Conservation (phyloP, 2,113 vertebrate species). For the Amblyopsis rosae region DNA sequence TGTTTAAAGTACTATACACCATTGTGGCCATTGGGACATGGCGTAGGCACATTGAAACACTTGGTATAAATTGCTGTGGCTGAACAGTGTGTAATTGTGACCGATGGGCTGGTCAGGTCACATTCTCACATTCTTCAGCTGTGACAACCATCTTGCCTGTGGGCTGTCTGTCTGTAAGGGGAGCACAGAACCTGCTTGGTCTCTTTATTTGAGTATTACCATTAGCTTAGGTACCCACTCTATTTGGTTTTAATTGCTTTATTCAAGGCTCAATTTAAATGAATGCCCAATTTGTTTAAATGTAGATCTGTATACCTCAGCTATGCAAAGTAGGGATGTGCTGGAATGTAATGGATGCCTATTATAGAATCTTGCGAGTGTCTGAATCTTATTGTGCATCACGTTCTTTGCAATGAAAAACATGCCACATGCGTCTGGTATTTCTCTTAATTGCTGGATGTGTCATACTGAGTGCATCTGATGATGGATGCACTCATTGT, state of each 20-base stretch:
- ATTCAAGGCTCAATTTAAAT: conserved; percentile 4
- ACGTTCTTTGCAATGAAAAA: too few relatives aligned
- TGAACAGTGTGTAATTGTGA: conserved; percentile 27
- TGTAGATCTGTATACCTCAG: background rate
- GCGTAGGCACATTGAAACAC: background rate
- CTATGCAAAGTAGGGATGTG: background rate
- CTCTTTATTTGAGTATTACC: conserved; percentile 11
- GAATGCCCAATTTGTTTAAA: background rate
- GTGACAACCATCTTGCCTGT: conserved; percentile 41
- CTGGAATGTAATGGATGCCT: background rate
- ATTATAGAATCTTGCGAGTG: too few relatives aligned
- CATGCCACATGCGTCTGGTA: too few relatives aligned
- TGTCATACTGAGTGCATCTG: too few relatives aligned
- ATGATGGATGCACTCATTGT: too few relatives aligned
- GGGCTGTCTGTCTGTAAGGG: conserved; percentile 41
- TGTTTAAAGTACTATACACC: background rate
- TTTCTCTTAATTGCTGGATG: too few relatives aligned
- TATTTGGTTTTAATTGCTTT: conserved; percentile 11
- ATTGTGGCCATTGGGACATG: background rate
- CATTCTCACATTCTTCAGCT: conserved; percentile 49
- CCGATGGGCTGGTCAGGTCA: conserved; percentile 49
- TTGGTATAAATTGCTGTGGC: conserved; percentile 17
- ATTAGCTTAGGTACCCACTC: background rate
- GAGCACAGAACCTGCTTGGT: conserved; percentile 15
- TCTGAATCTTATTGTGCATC: too few relatives aligned